Evolutionary conservation across 2,888 invertebrate genomes (phyloP).

Genomic region (Lithophane leautieri): DNA sequence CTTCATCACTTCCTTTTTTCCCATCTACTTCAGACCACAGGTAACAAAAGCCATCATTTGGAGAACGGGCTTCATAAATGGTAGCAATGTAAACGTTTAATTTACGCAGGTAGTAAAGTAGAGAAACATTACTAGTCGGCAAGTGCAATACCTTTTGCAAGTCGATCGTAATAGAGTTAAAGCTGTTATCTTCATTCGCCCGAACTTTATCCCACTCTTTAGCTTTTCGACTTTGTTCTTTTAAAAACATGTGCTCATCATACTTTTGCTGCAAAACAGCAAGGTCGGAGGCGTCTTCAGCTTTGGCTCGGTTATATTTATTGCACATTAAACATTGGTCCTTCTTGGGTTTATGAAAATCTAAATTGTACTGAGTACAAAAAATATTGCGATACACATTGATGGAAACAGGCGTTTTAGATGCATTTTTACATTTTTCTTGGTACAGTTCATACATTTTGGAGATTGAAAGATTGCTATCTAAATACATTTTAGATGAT

Average conservation of each 20-base stretch:
- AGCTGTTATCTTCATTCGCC: not conserved
- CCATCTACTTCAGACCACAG: not conserved
- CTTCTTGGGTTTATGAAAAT: conserved; percentile 11
- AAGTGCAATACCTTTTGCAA: not conserved
- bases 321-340: not conserved
- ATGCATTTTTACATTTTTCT: conserved; percentile 3
- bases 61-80: not conserved
- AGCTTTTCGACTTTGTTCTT: not conserved
- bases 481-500: conserved; percentile 10
- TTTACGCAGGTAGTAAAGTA: conserved; percentile 2
- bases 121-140: not conserved
- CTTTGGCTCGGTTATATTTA: conserved; percentile 2
- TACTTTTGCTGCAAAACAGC: not conserved
- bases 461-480: not conserved
- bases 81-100: not conserved
- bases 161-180: not conserved
- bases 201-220: conserved; percentile 1
- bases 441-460: conserved; percentile 2
- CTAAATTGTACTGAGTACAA: conserved; percentile 9
- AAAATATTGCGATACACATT: conserved; percentile 7
- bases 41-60: not conserved
- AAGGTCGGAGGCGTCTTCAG: conserved; percentile 2
- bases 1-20: conserved; percentile 1
- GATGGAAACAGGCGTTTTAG: not conserved
- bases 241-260: too few relatives aligned